phyloP scores from a whole-genome alignment of 2,888 invertebrate species.

The Sinopyrophorus schimmeli region DNA sequence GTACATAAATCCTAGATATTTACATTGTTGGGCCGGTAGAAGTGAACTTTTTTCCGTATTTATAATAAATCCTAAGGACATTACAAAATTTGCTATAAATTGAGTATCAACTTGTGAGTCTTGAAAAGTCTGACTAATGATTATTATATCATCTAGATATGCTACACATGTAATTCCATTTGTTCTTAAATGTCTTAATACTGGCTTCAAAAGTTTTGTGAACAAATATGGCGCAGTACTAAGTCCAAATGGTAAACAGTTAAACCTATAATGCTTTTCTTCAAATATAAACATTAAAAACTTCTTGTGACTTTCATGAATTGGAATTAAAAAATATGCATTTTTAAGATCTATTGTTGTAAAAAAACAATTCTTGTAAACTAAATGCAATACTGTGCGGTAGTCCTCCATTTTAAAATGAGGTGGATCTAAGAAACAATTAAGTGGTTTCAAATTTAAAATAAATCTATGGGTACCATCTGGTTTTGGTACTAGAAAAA shows the following conservation, averaged over 20 bases:
- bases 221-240: slow-evolving; percentile 25
- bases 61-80: slow-evolving; percentile 20
- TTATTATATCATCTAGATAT: slow-evolving; percentile 27
- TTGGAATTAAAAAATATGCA: slow-evolving; percentile 26
- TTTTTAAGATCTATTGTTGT: slow-evolving; percentile 29
- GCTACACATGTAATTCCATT: slow-evolving; percentile 17
- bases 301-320: slow-evolving; percentile 11
- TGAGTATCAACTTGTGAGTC: slow-evolving; percentile 11
- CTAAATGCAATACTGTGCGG: slow-evolving; percentile 11
- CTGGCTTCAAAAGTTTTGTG: slow-evolving; percentile 32
- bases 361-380: slow-evolving; percentile 15
- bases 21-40: slow-evolving; percentile 5
- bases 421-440: slow-evolving; percentile 14
- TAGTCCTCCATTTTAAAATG: slow-evolving; percentile 29
- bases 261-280: slow-evolving; percentile 23
- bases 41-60: slow-evolving; percentile 20
- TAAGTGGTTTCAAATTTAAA: slow-evolving; percentile 25
- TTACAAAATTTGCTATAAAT: slow-evolving; percentile 5
- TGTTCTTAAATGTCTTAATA: slow-evolving; percentile 14
- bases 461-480: slow-evolving; percentile 27
- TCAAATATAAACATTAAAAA: slow-evolving; percentile 25
- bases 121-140: slow-evolving; percentile 15
- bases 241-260: slow-evolving; percentile 27
- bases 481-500: slow-evolving; percentile 22
- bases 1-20: slow-evolving; percentile 17